Base-by-base conservation (phyloP, 2,888 invertebrate genomes). In the Patella depressa region DNA sequence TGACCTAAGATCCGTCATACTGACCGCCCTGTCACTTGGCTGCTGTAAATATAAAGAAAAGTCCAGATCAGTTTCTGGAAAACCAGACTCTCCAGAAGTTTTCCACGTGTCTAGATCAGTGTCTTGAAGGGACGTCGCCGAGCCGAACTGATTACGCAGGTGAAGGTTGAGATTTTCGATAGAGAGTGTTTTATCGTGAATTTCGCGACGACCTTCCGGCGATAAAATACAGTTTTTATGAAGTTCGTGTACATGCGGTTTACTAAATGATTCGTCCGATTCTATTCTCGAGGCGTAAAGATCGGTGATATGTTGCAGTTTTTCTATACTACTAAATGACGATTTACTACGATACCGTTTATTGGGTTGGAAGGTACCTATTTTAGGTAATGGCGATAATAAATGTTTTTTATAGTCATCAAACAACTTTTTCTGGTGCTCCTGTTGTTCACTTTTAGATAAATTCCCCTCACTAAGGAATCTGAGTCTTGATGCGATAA, bases 141-240 rank as follows among this genome's bases (percentile, higher is more conserved):
- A 86, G 24, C 85, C 84, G 72, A 85, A 84, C 11, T 85, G 81
- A 29, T 29, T 2, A 19, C 83, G 78, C 53, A 88, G 79, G 71
- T 84, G 82, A 7, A 76, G 57, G 73, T 80, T 83, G 76, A 80
- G 80, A 78, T 87, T 87, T 75, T 89, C 89, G 53, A 88, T 86
- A 45, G 88, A 88, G 80, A 87, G 71, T 11, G 86, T 85, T 11
- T 86, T 86, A 76, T 87, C 83, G 53, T 83, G 78, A 57, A 88
- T 84, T 78, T 87, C 84, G 72, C 85, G 83, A 72, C 86, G 85
- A 74, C 86, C 87, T 55, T 82, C 77, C n/a, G 88, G 87, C 1
- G 88, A 84, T 55, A 89, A 85, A 59, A 89, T 89, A 79, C 89
- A 89, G 79, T 88, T 84, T 54, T 84, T 84, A 78, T 89, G 89